These are phyloP conservation scores for Lepidocyrtoides sp. DNA, from an alignment of 2,888 invertebrate genomes.

Conservation along the genomic window DNA sequence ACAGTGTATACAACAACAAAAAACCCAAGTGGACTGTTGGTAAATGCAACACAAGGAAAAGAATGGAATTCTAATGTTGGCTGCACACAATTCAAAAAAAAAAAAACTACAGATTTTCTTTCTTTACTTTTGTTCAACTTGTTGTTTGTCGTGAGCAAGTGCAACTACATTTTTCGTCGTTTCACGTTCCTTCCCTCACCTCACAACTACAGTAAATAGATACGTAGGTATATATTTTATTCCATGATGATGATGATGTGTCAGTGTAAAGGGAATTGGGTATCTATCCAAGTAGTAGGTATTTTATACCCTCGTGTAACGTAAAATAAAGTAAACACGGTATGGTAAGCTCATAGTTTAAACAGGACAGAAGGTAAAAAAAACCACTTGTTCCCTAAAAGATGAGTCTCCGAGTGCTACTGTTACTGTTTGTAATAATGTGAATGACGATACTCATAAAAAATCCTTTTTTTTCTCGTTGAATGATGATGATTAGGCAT, in stretches of 20 bases:
- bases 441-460: conserved; percentile 1
- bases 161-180: conserved; percentile 67
- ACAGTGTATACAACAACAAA: too few species aligned
- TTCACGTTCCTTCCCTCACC: conserved; percentile 56
- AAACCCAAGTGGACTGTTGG: too few species aligned
- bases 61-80: too few species aligned
- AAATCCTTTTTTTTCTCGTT: background rate
- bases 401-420: conserved; percentile 24
- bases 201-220: background rate
- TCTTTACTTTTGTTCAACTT: background rate
- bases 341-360: too few species aligned
- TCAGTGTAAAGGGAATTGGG: too few species aligned
- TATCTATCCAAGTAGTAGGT: too few species aligned
- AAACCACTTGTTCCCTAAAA: background rate
- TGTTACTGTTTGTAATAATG: conserved; percentile 19
- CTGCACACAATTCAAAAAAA: too few species aligned
- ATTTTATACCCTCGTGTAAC: too few species aligned
- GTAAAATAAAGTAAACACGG: too few species aligned
- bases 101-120: background rate
- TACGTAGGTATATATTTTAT: background rate
- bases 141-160: conserved; percentile 54
- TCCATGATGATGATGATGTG: conserved; percentile 40
- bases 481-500: conserved; percentile 71
- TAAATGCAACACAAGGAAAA: too few species aligned
- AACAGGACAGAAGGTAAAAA: too few species aligned